Evolutionary conservation across 2,113 vertebrate species (phyloP).

Genomic region (Rhynchomys soricoides): DNA sequence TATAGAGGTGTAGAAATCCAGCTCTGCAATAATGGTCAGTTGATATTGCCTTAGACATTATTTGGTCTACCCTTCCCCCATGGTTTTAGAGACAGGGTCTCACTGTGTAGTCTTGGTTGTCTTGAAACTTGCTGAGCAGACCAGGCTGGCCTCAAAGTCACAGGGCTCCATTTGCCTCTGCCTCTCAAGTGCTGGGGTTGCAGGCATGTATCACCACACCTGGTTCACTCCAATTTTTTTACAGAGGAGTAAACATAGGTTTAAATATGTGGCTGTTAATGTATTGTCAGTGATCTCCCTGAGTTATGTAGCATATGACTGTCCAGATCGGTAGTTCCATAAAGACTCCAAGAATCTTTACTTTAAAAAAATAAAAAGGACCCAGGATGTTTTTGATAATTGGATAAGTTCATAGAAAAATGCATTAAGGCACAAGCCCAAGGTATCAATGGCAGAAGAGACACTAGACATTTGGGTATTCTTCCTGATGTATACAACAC

Average conservation of each 20-base stretch:
- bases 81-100: not conserved
- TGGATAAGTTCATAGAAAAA: not conserved
- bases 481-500: fast-evolving
- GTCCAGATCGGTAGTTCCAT: not conserved
- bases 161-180: not conserved
- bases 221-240: not conserved
- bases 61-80: not conserved
- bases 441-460: not conserved
- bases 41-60: not conserved
- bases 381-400: not conserved
- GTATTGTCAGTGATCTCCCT: not conserved
- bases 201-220: not conserved
- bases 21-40: not conserved
- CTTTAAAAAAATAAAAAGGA: conserved; percentile 1
- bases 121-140: not conserved
- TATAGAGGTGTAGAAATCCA: not conserved
- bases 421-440: not conserved
- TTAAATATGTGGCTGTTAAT: not conserved
- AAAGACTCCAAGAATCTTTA: not conserved
- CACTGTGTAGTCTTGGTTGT: not conserved
- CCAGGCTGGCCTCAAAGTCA: too few relatives aligned
- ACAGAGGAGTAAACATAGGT: not conserved
- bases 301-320: not conserved
- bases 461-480: not conserved
- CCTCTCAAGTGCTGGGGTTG: not conserved